Conservation (phyloP, 2,888 invertebrate species). For the Bimastos eiseni region DNA sequence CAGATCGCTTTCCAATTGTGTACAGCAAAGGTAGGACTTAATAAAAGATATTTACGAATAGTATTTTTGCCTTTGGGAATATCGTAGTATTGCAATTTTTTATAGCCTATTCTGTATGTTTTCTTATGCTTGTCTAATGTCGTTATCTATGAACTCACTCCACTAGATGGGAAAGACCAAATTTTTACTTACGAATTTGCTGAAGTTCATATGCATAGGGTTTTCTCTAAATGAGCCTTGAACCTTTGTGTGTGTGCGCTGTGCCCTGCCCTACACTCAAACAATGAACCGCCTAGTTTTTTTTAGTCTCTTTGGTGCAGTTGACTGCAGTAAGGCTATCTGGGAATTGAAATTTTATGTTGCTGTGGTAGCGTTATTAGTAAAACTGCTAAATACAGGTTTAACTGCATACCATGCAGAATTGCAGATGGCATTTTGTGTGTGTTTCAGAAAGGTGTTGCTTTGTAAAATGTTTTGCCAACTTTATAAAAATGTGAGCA, state of each 20-base stretch:
- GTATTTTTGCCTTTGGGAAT: too few species aligned
- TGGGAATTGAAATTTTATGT: constrained; percentile 2
- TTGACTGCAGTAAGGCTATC: neutral
- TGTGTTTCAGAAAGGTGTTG: neutral
- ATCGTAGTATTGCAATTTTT: too few species aligned
- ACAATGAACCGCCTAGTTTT: neutral
- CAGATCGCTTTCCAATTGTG: constrained; percentile 95
- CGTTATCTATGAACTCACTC: too few species aligned
- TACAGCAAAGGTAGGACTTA: constrained; percentile 83
- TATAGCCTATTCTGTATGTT: too few species aligned
- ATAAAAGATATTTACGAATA: neutral
- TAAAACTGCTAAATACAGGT: neutral
- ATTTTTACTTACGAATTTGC: neutral
- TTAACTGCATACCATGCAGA: neutral
- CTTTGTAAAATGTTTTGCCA: neutral
- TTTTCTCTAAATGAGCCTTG: neutral
- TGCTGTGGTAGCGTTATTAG: neutral
- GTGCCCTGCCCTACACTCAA: neutral
- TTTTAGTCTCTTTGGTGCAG: neutral
- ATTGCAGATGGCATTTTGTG: neutral
- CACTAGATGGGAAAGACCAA: neutral
- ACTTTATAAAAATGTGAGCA: too few species aligned
- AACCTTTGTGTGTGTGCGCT: neutral
- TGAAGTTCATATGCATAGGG: neutral
- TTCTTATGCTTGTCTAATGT: too few species aligned